Base-by-base conservation (phyloP, 2,797 vertebrate genomes). In the Typhlichthys subterraneus region DNA sequence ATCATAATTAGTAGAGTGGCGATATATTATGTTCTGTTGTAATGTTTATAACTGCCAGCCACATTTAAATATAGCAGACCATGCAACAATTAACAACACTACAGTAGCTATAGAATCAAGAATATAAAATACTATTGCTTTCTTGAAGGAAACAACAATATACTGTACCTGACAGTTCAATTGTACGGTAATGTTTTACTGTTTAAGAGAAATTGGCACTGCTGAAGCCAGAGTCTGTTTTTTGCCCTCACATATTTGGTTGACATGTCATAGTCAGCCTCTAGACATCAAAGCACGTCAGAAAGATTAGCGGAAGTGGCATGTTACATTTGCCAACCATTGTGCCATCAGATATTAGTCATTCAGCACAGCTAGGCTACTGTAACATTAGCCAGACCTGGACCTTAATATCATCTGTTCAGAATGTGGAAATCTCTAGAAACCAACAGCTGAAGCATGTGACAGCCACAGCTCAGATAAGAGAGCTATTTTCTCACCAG, bases 381-480 rank as follows among this genome's bases (percentile, higher is more conserved):
- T 76, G 80, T 82, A 86, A 89, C 83, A 77, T 59, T 82, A 67
- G 72, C 78, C 87, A 90, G 87, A 82, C 59, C 5, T 33, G 54
- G 33, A 77, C 80, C 71, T 73, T 69, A 55, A 66, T 87, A 89
- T 91, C 88, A 82, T 80, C 78, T 56, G 76, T 78, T 85, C 77
- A 84, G 88, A 89, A 92, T 88, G 84, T 63, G 77, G 74, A 81
- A 79, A 71, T 77, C 81, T 83, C 79, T 87, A 73, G 85, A 89
- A 80, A 79, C 78, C 79, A 70, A 61, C 72, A 50, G 78, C 82
- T 77, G 81, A 86, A 79, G 85, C 77, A 85, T 78, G 78, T 78
- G 83, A 81, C 82, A 64, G 72, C 70, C 67, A 62, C 74, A 62
- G 82, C 60, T 79, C 33, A 87, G 91, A 92, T 91, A 92, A 92